Evolutionary conservation across 1,140 invertebrate species (phyloP).

Genomic region (Laupala kohalensis): DNA sequence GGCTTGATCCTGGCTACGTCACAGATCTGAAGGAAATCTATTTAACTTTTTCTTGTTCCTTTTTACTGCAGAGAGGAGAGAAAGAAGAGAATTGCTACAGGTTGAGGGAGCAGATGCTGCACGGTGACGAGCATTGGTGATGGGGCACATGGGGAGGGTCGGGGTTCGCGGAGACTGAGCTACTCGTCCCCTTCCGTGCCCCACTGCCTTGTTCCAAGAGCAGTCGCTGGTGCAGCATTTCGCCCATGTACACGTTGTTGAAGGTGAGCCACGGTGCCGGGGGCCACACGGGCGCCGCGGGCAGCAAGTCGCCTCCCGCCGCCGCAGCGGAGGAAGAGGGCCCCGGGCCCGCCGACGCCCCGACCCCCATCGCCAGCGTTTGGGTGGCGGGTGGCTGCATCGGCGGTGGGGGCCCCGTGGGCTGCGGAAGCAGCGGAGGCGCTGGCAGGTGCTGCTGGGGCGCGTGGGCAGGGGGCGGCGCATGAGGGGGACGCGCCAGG

Average conservation of each 20-base stretch:
- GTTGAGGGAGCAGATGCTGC: constrained; percentile 39
- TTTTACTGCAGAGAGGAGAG: no score
- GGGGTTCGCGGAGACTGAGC: not conserved
- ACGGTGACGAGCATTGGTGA: constrained; percentile 18
- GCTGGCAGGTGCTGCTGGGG: constrained; percentile 16
- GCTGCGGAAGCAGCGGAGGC: constrained; percentile 17
- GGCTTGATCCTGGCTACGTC: no score
- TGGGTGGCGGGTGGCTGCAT: constrained; percentile 15
- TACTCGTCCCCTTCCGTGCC: not conserved
- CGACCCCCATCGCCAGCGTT: constrained; percentile 15
- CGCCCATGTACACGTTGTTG: constrained; percentile 22
- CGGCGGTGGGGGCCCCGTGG: constrained; percentile 14
- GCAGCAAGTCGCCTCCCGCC: constrained; percentile 4
- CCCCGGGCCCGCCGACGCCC: not conserved
- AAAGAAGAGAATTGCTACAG: no score
- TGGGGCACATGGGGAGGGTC: constrained; percentile 1
- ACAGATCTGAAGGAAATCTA: no score
- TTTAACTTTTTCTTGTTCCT: no score
- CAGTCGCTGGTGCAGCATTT: constrained; percentile 24
- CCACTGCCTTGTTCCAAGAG: constrained; percentile 17
- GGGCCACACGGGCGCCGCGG: constrained; percentile 20
- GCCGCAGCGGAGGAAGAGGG: constrained; percentile 15
- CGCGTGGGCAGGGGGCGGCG: constrained; percentile 15
- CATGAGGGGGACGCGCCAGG: constrained; percentile 19
- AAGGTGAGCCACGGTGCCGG: constrained; percentile 20